These are phyloP conservation scores for Euproctis similis DNA, from an alignment of 2,888 invertebrate species.

Conservation along the genomic window DNA sequence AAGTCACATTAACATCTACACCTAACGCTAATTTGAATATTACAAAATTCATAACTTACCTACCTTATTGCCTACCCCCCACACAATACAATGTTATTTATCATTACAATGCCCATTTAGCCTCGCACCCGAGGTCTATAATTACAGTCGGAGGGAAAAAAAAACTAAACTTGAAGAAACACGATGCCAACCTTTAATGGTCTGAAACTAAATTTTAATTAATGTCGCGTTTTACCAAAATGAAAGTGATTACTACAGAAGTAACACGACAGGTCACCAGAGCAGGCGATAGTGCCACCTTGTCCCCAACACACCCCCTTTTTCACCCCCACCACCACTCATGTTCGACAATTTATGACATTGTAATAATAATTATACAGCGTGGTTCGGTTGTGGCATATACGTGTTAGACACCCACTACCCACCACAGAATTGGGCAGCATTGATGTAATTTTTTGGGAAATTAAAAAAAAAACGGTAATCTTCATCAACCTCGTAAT, in stretches of 20 bases:
- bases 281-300: constrained; percentile 48
- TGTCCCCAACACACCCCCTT: constrained; percentile 35
- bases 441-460: constrained; percentile 67
- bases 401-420: constrained; percentile 65
- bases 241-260: constrained; percentile 74
- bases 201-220: constrained; percentile 77
- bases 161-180: constrained; percentile 72
- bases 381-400: too few species aligned
- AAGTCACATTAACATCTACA: constrained; percentile 56
- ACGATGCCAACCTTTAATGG: constrained; percentile 72
- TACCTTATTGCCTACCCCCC: too few species aligned
- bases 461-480: constrained; percentile 74
- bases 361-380: constrained; percentile 71
- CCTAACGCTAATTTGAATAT: constrained; percentile 71
- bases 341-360: constrained; percentile 66
- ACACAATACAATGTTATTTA: constrained; percentile 71
- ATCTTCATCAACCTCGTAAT: constrained; percentile 70
- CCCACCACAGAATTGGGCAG: constrained; percentile 53
- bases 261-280: constrained; percentile 66
- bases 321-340: constrained; percentile 44
- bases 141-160: constrained; percentile 65
- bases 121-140: constrained; percentile 64
- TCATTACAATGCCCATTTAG: constrained; percentile 71
- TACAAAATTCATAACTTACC: constrained; percentile 69
- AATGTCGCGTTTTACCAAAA: constrained; percentile 74